Evolutionary conservation across 2,113 vertebrate species (phyloP).

Genomic region (Dromas ardeola): DNA sequence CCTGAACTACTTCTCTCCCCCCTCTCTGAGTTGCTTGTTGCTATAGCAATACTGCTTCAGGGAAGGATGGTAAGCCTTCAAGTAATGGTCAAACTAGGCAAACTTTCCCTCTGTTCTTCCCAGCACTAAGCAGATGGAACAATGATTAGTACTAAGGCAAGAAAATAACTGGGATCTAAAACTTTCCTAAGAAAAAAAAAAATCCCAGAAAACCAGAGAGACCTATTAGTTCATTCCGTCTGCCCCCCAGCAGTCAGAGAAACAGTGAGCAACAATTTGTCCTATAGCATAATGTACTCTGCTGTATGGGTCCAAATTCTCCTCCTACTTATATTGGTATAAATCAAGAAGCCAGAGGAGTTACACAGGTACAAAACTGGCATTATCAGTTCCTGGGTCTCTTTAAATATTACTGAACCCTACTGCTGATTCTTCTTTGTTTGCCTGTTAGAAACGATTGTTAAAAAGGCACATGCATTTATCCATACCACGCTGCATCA

Average conservation of each 20-base stretch:
- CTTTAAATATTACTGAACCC: constrained; percentile 33
- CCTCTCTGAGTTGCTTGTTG: background rate
- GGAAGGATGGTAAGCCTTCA: background rate
- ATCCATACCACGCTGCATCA: constrained; percentile 51
- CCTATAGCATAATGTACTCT: background rate
- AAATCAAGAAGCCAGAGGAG: background rate
- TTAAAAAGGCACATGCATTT: constrained; percentile 64
- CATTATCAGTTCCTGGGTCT: constrained; percentile 24
- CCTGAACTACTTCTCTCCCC: rapidly evolving
- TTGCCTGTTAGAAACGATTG: constrained; percentile 61
- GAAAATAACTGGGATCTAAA: background rate
- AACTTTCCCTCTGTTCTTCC: background rate
- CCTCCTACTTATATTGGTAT: background rate
- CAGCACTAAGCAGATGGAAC: background rate
- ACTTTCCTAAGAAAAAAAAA: background rate
- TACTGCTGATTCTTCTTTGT: constrained; percentile 51
- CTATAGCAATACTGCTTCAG: background rate
- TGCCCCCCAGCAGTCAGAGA: background rate
- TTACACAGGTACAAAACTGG: background rate
- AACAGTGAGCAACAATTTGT: background rate
- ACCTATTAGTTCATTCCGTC: background rate
- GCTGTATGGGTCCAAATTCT: background rate
- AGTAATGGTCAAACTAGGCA: background rate
- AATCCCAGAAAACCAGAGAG: background rate
- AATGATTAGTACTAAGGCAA: background rate